Base-by-base conservation (phyloP, 1,140 invertebrate species). In the Sitophilus oryzae region DNA sequence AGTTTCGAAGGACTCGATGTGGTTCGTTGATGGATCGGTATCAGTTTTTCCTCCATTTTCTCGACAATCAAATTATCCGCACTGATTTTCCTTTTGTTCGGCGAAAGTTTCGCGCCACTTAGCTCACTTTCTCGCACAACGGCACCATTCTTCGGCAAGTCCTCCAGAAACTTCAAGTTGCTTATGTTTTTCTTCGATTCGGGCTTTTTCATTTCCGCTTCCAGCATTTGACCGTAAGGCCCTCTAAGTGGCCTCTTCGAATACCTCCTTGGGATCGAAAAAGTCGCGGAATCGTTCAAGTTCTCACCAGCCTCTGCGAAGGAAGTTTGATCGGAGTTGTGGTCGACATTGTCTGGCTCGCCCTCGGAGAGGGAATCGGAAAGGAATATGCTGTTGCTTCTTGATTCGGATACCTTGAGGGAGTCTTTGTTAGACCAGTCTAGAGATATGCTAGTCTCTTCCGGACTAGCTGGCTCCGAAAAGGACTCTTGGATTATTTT, bases 211-310 rank as follows among this genome's bases (percentile, higher is more conserved):
- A 89, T 88, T 71, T 89, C 86, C 1, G 85, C 84, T 67, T 89
- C 87, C 10, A 90, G 73, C 86, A 89, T 89, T 68, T 88, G 84
- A 0, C 86, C 86, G 63, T 89, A 89, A 2, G 88, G 88, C 4
- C 87, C 88, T 15, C 87, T 74, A 0, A 89, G 71, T 0, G 86
- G 86, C 14, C 86, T 72, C 68, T 89, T 88, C 8, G 82, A 83
- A 63, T 86, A 89, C 2, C 85, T 68, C 47, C 73, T 70, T 18
- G 74, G 74, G 45, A 73, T 73, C 34, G 71, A 64, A n/a, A 58
- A 61, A 50, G 54, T 59, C 41, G 52, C 64, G 30, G 59, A 55
- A 41, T 58, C 60, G 37, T 47, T 66, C n/a, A 60, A 58, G 47
- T 61, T 64, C 1, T 62, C 35, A 44, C 66, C 69, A 55, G 75